Base-by-base conservation (phyloP, 2,113 vertebrate species). In the Podilymbus podiceps region DNA sequence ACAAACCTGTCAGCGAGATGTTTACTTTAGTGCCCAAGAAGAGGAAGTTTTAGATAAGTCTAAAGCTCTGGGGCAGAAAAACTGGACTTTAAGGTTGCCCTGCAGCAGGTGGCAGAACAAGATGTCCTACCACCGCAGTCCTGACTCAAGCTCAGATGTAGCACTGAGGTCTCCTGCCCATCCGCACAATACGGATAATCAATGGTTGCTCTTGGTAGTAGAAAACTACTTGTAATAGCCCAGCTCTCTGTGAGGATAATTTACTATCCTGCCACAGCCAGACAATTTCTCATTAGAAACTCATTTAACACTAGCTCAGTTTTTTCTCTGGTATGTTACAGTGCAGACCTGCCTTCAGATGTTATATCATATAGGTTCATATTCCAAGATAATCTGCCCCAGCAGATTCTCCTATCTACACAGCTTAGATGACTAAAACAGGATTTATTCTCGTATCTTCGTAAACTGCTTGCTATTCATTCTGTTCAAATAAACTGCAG, bases 221-320 rank as follows among this genome's bases (percentile, higher is more conserved):
- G 74, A 71, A 84, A 31, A 10, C 64, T 40, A 33, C 63, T 67
- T 93, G 47, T 40, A 40, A 42, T 6, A 85, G 58, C 38, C 66
- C 56, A 63, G 73, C 25, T 88, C 59, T 22, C 33, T 56, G 56
- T 22, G 40, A 85, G 46, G 53, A 49, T 93, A 79, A 93, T 90
- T 90, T 90, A 88, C 53, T 78, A 79, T 35, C 74, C 40, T 79
- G 67, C 56, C 69, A 76, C 58, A 90, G 66, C 35, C 75, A 76
- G 58, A 76, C 14, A 72, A 35, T 76, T 87, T 89, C 88, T 94
- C 44, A 33, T 82, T 88, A 89, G 74, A 78, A 96, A 90, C 33
- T 93, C 69, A 87, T 71, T 95, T 91, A 94, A 95, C 60, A 78
- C 72, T 55, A 68, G 46, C 76, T 95, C 66, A 30, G n/a, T 28